Conservation (phyloP, 1,140 invertebrate genomes). For the Ceratina calcarata region DNA sequence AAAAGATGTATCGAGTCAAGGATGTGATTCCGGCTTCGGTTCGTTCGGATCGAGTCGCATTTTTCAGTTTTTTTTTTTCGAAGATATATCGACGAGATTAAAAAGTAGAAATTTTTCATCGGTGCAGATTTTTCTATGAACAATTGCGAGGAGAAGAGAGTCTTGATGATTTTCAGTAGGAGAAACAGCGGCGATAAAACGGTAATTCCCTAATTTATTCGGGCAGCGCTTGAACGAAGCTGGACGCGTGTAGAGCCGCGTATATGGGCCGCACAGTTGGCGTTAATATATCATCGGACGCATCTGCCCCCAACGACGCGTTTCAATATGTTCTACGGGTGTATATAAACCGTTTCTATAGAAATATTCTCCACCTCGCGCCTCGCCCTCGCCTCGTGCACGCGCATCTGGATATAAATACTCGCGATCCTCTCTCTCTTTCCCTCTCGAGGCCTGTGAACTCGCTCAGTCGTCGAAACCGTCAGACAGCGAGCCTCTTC, state of each 20-base stretch:
- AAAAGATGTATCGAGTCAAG: no score
- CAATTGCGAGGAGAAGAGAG: not conserved
- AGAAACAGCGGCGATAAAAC: constrained; percentile 73
- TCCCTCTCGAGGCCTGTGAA: not conserved
- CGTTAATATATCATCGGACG: constrained; percentile 81
- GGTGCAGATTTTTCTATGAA: constrained; percentile 44
- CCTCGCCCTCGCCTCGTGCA: constrained; percentile 30
- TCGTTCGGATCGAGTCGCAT: no score
- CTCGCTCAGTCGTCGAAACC: not conserved
- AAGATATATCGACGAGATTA: not conserved
- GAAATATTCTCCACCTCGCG: constrained; percentile 70
- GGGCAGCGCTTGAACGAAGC: constrained; percentile 22
- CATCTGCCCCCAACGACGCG: constrained; percentile 79
- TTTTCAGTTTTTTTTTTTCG: no score
- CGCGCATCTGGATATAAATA: constrained; percentile 43
- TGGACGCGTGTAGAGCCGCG: constrained; percentile 23
- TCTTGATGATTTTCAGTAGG: no score
- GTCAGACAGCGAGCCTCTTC: not conserved
- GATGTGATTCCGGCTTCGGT: no score
- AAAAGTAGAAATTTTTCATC: no score
- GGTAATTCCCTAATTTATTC: constrained; percentile 81
- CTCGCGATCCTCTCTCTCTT: not conserved
- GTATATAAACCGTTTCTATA: constrained; percentile 74
- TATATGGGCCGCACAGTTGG: constrained; percentile 76
- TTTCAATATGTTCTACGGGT: constrained; percentile 77